Evolutionary conservation across 30 jellyfish, hydroid and myxozoan genomes (phyloP).

Genomic region (Euphysa ruthae): DNA sequence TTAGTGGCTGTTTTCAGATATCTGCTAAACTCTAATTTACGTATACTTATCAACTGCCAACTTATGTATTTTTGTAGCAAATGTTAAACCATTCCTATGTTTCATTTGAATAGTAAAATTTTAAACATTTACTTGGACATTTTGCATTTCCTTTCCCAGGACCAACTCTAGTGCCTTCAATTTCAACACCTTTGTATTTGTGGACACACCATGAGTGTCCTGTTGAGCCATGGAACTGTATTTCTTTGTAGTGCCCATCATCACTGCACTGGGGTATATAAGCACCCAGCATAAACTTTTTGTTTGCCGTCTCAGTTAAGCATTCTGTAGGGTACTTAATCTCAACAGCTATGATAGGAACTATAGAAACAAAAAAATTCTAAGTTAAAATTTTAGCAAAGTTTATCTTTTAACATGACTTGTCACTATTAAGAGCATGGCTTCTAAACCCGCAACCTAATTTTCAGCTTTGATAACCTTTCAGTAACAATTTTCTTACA

Average conservation of each 20-base stretch:
- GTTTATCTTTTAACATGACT: too few species aligned
- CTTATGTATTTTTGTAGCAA: too few species aligned
- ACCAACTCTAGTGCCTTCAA: slow-evolving; percentile 15
- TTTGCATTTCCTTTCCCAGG: slow-evolving; percentile 12
- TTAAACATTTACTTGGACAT: background rate
- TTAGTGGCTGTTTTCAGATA: too few species aligned
- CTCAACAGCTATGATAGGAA: background rate
- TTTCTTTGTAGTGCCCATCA: slow-evolving; percentile 19
- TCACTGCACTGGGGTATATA: slow-evolving; percentile 14
- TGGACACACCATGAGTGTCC: slow-evolving; percentile 34
- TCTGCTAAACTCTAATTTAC: too few species aligned
- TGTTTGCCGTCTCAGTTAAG: background rate
- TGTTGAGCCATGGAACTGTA: slow-evolving; percentile 12
- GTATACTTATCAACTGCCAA: too few species aligned
- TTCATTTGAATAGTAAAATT: background rate
- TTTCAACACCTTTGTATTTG: slow-evolving; percentile 8
- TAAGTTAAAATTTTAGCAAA: too few species aligned
- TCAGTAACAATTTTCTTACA: too few species aligned
- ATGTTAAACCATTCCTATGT: too few species aligned
- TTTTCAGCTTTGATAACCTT: too few species aligned
- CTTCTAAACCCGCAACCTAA: too few species aligned
- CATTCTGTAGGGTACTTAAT: background rate
- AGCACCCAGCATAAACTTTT: background rate
- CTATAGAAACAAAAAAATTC: too few species aligned
- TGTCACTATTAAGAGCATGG: too few species aligned